Evolutionary conservation across 1,140 invertebrate genomes (phyloP).

Genomic region (Zaprionus ghesquierei): DNA sequence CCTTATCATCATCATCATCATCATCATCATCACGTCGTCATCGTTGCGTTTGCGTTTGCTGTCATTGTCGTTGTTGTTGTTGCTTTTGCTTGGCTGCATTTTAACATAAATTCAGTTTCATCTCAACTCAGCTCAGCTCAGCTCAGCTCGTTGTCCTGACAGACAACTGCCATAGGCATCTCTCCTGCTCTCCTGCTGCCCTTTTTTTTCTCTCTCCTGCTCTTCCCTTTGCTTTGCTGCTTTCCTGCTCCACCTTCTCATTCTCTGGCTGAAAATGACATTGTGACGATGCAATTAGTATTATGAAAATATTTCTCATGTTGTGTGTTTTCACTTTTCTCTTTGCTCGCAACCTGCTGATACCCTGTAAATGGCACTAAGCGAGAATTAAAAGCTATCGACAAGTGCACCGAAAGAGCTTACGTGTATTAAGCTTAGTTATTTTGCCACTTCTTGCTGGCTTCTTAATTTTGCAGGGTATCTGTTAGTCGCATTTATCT

Average conservation of each 20-base stretch:
- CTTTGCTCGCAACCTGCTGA: background rate
- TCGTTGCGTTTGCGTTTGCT: background rate
- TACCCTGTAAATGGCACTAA: constrained; percentile 16
- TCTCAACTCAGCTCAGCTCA: constrained; percentile 42
- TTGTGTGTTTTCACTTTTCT: constrained; percentile 50
- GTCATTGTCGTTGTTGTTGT: constrained; percentile 42
- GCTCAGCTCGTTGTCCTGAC: constrained; percentile 42
- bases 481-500: background rate
- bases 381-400: too few relatives aligned
- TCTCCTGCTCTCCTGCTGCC: background rate
- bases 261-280: constrained; percentile 67
- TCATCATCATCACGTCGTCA: constrained; percentile 5
- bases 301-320: constrained; percentile 80
- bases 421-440: too few relatives aligned
- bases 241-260: background rate
- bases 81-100: constrained; percentile 77
- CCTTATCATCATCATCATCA: constrained; percentile 43
- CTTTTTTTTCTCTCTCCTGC: too few relatives aligned
- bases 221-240: background rate
- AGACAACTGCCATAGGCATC: constrained; percentile 66
- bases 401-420: too few relatives aligned
- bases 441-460: too few relatives aligned
- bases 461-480: background rate
- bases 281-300: constrained; percentile 82
- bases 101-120: constrained; percentile 79